Evolutionary conservation across 2,797 vertebrate genomes (phyloP), one percentile per base, ranked within the genome.

Genomic region (Buphagus erythrorhynchus): DNA sequence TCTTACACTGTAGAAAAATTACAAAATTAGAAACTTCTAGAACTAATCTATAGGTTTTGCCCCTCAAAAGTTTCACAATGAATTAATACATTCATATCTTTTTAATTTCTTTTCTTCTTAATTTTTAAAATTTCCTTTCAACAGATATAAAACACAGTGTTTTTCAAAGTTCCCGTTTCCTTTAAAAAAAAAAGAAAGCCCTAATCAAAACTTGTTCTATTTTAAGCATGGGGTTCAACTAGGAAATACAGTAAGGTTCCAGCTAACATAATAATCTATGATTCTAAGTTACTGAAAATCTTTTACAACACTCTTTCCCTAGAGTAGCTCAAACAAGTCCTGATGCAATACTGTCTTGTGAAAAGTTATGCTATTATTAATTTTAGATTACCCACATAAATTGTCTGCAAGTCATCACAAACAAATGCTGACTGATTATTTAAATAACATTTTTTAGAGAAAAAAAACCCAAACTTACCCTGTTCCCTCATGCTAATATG

Each of bases 331-430:
- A 43, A 90, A 85, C 7, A 83, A 48, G 24, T 48, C n/a, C 83
- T 13, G n/a, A 83, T 48, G 12, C 14, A 86, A 73, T 29, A 15
- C 6, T 35, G 13, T n/a, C 55, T 19, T 0, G 2, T 18, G 40
- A 65, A 75, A 92, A 80, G 17, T 10, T 38, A 7, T 26, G 6
- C 21, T 75, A 35, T 10, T 54, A 65, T 22, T 61, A 29, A 49
- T 88, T 96, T 88, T 57, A 74, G 33, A 68, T 36, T 21, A 76
- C 48, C 13, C 48, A 62, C 3, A 62, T 25, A 35, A 87, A 77
- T 8, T 33, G 20, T 33, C 75, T 66, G 22, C 45, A 86, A 88
- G 18, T 80, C 25, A 80, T 20, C 57, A 48, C 24, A 73, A 74
- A 68, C 28, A 86, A 85, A 77, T 51, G 18, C 10, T 63, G 86